phyloP scores from a whole-genome alignment of 2,797 vertebrate species.

The Paguma larvata region DNA sequence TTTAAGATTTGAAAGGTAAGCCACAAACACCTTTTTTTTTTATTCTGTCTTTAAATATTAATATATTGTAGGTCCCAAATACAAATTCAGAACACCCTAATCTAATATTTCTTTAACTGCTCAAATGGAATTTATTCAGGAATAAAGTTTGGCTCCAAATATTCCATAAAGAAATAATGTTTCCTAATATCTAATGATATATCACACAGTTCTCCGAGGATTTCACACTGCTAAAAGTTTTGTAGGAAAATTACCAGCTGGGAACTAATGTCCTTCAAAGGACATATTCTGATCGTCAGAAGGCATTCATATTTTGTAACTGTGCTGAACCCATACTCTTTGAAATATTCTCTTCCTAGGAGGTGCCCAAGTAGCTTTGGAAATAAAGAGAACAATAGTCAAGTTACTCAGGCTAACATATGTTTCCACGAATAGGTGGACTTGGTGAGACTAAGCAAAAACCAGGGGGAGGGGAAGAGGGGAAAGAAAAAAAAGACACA shows the following conservation, averaged over 20 bases:
- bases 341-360: conserved; percentile 20
- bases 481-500: no score
- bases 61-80: neutral
- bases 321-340: neutral
- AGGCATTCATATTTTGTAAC: neutral
- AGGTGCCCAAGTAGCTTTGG: neutral
- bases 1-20: neutral
- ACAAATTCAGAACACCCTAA: neutral
- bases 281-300: conserved; percentile 14
- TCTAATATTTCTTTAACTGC: conserved; percentile 17
- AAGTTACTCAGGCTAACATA: neutral
- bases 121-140: neutral
- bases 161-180: conserved; percentile 51
- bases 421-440: no score
- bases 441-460: no score
- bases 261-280: conserved; percentile 58
- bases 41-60: conserved; percentile 28
- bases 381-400: neutral
- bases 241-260: conserved; percentile 59
- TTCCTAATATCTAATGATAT: conserved; percentile 49
- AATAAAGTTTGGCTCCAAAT: conserved; percentile 53
- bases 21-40: neutral
- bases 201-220: conserved; percentile 46
- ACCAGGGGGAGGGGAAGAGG: no score
- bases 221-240: conserved; percentile 65